These are phyloP conservation scores for Littorina saxatilis DNA, from an alignment of 1,140 invertebrate genomes.

Conservation along the genomic window DNA sequence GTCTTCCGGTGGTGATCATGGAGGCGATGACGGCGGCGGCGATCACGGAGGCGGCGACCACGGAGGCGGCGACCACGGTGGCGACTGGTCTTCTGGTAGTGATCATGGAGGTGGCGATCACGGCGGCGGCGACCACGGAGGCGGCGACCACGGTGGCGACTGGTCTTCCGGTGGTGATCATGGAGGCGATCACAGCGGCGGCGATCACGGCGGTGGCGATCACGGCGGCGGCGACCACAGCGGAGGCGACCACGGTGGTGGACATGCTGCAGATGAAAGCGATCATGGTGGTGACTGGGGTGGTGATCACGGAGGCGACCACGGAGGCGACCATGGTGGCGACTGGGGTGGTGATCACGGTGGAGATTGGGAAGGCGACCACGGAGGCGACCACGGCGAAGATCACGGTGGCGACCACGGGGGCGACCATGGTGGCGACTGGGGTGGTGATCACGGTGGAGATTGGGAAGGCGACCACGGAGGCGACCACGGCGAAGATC, in stretches of 20 bases:
- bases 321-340: no score
- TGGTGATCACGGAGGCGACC: no score
- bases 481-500: not conserved
- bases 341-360: not conserved
- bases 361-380: not conserved
- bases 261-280: no score
- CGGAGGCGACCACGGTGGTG: not conserved
- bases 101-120: not conserved
- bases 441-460: not conserved
- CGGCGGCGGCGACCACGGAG: no score
- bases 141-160: no score
- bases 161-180: not conserved
- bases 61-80: not conserved
- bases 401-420: not conserved
- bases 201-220: no score
- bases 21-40: not conserved
- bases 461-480: constrained; percentile 5
- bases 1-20: not conserved
- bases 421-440: not conserved
- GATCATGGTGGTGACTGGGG: no score
- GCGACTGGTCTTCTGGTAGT: not conserved
- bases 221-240: not conserved
- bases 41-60: not conserved
- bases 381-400: not conserved
- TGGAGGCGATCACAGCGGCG: not conserved